Evolutionary conservation across 2,113 vertebrate species (phyloP).

Genomic region (Pyxicephalus adspersus): DNA sequence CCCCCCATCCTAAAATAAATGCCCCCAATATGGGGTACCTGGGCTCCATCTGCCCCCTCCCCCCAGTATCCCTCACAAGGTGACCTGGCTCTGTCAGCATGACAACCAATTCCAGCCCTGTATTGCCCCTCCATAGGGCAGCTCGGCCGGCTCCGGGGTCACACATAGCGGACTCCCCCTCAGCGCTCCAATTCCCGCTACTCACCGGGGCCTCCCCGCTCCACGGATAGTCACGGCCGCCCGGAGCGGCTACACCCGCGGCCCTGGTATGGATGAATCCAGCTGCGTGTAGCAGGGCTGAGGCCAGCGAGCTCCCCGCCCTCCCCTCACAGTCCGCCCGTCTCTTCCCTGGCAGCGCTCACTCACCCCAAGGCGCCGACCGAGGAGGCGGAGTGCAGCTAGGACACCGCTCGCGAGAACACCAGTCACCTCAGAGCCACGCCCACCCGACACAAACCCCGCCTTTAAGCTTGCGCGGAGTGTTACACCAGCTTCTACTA

Average conservation of each 20-base stretch:
- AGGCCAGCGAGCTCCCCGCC: constrained; percentile 48
- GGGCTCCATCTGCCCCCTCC: no score
- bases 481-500: background rate
- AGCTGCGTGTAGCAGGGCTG: background rate
- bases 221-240: constrained; percentile 40
- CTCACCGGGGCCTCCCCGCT: background rate
- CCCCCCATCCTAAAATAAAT: no score
- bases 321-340: background rate
- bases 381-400: constrained; percentile 55
- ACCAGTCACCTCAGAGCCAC: constrained; percentile 36
- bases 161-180: background rate
- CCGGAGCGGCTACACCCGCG: background rate
- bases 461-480: background rate
- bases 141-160: no score
- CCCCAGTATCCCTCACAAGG: background rate
- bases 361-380: constrained; percentile 29
- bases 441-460: constrained; percentile 59
- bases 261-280: background rate
- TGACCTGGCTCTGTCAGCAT: background rate
- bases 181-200: background rate
- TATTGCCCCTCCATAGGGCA: background rate
- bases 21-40: no score
- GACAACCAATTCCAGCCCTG: background rate
- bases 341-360: background rate
- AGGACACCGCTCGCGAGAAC: constrained; percentile 37